These are phyloP conservation scores for Odocoileus hemionus DNA, from an alignment of 2,113 vertebrate species.

Conservation along the genomic window DNA sequence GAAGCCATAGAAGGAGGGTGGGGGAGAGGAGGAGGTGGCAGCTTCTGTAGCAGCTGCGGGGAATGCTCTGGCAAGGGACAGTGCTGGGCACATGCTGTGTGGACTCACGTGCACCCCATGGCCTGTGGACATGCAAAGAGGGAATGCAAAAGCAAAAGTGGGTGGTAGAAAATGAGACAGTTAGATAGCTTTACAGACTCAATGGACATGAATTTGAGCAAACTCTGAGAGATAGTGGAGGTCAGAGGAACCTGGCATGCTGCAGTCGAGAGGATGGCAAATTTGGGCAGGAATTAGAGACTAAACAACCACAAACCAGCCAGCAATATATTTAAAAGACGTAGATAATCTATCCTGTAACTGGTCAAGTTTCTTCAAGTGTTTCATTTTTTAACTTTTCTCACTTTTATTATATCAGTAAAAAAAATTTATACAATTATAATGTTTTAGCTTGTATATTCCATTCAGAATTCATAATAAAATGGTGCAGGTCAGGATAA, in stretches of 20 bases:
- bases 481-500: background rate
- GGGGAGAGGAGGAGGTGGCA: slow-evolving; percentile 10
- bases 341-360: background rate
- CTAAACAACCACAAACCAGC: background rate
- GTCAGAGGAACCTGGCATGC: background rate
- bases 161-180: background rate
- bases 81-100: background rate
- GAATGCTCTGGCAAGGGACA: slow-evolving; percentile 55
- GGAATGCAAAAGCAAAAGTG: background rate
- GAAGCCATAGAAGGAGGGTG: background rate
- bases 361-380: background rate
- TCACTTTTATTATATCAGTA: background rate
- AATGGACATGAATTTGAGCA: background rate
- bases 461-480: background rate
- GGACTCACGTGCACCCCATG: slow-evolving; percentile 67
- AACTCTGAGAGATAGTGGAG: background rate
- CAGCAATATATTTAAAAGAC: background rate
- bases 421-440: background rate
- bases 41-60: slow-evolving; percentile 46
- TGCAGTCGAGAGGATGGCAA: background rate
- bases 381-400: background rate
- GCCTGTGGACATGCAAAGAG: slow-evolving; percentile 22
- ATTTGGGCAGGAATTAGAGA: background rate
- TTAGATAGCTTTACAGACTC: background rate
- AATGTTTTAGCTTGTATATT: background rate